phyloP scores from a whole-genome alignment of 2,113 vertebrate genomes.

The Glaucomys volans region DNA sequence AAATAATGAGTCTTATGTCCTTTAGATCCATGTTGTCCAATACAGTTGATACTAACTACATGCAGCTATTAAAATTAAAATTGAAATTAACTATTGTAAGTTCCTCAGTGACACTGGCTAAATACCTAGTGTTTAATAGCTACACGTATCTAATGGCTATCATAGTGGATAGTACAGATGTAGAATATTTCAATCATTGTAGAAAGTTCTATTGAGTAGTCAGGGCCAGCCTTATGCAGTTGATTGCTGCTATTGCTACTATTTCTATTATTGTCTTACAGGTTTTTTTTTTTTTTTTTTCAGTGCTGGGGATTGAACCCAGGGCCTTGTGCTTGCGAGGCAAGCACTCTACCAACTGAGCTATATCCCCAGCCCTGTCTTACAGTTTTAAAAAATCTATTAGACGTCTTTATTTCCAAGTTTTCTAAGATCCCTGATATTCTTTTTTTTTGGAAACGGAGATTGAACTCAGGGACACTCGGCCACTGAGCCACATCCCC shows the following conservation, averaged over 20 bases:
- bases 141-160: background rate
- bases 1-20: background rate
- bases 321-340: no score
- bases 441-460: no score
- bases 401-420: background rate
- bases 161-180: background rate
- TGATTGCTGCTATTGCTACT: background rate
- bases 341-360: no score
- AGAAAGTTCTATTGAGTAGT: background rate
- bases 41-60: background rate
- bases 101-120: background rate
- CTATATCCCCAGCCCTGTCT: no score
- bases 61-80: background rate
- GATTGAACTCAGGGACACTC: no score
- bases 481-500: no score
- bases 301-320: no score
- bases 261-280: background rate
- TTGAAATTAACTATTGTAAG: constrained; percentile 10
- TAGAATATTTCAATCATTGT: background rate
- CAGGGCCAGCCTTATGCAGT: background rate
- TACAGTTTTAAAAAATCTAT: background rate
- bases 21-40: background rate
- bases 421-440: background rate
- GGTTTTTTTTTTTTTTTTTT: no score
- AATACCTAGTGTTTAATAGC: background rate